Evolutionary conservation across 1,140 invertebrate genomes (phyloP), one percentile per base, ranked within the genome.

Genomic region (Pantala flavescens): DNA sequence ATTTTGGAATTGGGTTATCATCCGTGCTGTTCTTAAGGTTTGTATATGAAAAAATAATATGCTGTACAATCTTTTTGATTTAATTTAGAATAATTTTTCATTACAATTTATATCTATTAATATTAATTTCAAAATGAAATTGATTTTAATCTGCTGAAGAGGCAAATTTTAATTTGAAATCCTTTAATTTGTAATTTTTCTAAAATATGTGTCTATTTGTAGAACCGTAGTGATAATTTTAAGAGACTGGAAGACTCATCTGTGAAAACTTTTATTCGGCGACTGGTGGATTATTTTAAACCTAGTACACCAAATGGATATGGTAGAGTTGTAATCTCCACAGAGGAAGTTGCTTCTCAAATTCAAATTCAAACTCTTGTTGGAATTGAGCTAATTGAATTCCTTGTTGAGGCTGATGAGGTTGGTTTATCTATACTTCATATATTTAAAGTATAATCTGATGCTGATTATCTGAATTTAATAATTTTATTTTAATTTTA

Each of bases 1-100:
- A 43, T 84, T 85, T 10, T 96, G 94, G 94, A 90, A 96, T 81
- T 96, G 93, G 94, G 89, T 91, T 78, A 84, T 92, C 23, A 90
- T 96, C 76, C 84, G 86, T 75, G 88, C 90, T 43, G 87, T 95
- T 78, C 83, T 95, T 7, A 92, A 90, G 87, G 92, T 93, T 72
- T 5, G 23, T 72, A 24, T 72, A 14, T 36, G n/a, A n/a, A n/a
- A n/a, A n/a, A n/a, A n/a, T n/a, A n/a, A n/a, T n/a, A n/a, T n/a
- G n/a, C n/a, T n/a, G n/a, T n/a, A n/a, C n/a, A n/a, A n/a, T n/a
- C n/a, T n/a, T n/a, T n/a, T n/a, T n/a, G n/a, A n/a, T n/a, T n/a
- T n/a, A 49, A 71, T 9, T 23, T 21, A 19, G 49, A 24, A 49
- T 73, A 24, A 73, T 24, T 73, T 43, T 76, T 73, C 7, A 71